These are phyloP conservation scores for Bicyclus anynana DNA, from an alignment of 1,140 invertebrate species.

Conservation along the genomic window DNA sequence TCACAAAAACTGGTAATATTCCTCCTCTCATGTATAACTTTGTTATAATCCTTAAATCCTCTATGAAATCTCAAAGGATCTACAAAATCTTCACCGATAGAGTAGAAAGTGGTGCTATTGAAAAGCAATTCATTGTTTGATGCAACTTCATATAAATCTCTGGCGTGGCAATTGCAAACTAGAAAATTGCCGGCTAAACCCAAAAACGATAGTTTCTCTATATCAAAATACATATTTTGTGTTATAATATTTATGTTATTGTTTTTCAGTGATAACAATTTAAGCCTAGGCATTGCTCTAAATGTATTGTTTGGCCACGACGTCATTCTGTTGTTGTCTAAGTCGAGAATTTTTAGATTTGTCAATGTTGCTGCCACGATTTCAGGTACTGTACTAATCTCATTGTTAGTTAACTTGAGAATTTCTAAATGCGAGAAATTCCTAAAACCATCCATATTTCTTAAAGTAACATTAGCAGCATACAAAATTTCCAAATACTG, in stretches of 20 bases:
- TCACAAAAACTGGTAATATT: slow-evolving; percentile 28
- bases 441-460: slow-evolving; percentile 48
- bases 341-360: slow-evolving; percentile 71
- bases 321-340: slow-evolving; percentile 72
- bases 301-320: slow-evolving; percentile 72
- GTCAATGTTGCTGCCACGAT: slow-evolving; percentile 39
- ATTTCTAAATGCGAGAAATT: slow-evolving; percentile 62
- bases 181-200: slow-evolving; percentile 75
- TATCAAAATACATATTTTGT: slow-evolving; percentile 70
- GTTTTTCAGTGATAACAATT: slow-evolving; percentile 60
- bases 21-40: slow-evolving; percentile 29
- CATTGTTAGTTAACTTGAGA: slow-evolving; percentile 65
- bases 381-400: slow-evolving; percentile 51
- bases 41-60: slow-evolving; percentile 41
- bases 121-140: slow-evolving; percentile 37
- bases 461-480: slow-evolving; percentile 62
- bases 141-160: slow-evolving; percentile 69
- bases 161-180: slow-evolving; percentile 73
- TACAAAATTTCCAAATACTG: slow-evolving; percentile 67
- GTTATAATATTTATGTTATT: slow-evolving; percentile 78
- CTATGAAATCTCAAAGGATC: slow-evolving; percentile 28
- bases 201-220: slow-evolving; percentile 52
- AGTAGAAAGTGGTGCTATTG: background rate
- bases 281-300: slow-evolving; percentile 49
- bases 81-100: background rate